These are phyloP conservation scores for Notospermus geniculatus DNA, from an alignment of 1,140 invertebrate genomes.

Conservation along the genomic window DNA sequence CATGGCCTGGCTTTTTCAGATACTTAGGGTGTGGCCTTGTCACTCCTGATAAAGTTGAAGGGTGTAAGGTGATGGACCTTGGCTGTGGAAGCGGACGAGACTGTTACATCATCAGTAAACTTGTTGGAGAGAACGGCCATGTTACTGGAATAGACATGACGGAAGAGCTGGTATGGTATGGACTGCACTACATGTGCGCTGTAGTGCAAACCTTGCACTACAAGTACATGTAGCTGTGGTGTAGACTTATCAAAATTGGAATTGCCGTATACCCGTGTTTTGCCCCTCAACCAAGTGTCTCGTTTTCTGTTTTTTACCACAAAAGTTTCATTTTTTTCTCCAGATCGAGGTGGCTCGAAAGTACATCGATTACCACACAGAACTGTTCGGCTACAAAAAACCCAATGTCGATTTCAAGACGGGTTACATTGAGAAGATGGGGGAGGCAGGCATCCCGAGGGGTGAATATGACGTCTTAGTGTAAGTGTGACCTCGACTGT, in stretches of 20 bases:
- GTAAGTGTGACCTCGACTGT: slow-evolving; percentile 24
- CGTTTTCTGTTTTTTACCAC: neutral
- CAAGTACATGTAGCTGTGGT: no score
- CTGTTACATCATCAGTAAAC: slow-evolving; percentile 44
- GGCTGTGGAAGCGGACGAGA: slow-evolving; percentile 48
- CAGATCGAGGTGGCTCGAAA: slow-evolving; percentile 43
- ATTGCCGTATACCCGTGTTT: no score
- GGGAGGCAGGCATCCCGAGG: slow-evolving; percentile 37
- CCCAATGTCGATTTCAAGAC: slow-evolving; percentile 44
- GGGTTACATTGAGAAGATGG: slow-evolving; percentile 46
- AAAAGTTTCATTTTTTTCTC: neutral
- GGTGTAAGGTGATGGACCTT: slow-evolving; percentile 41
- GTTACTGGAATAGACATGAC: slow-evolving; percentile 51
- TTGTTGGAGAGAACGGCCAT: slow-evolving; percentile 43
- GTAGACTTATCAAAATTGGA: no score
- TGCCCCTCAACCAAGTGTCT: no score
- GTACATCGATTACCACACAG: slow-evolving; percentile 42
- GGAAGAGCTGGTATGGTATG: slow-evolving; percentile 37
- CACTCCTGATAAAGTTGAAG: slow-evolving; percentile 39
- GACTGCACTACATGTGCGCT: no score
- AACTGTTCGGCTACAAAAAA: slow-evolving; percentile 40
- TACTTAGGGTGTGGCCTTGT: slow-evolving; percentile 50
- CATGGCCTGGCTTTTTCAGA: slow-evolving; percentile 23
- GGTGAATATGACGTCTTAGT: slow-evolving; percentile 44
- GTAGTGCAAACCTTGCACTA: no score